Percentiles rank a stretch among this genome's conserved stretches.
These are phyloP conservation scores for Ophraella communa DNA, from an alignment of 2,888 invertebrate genomes.

Conservation along the genomic window DNA sequence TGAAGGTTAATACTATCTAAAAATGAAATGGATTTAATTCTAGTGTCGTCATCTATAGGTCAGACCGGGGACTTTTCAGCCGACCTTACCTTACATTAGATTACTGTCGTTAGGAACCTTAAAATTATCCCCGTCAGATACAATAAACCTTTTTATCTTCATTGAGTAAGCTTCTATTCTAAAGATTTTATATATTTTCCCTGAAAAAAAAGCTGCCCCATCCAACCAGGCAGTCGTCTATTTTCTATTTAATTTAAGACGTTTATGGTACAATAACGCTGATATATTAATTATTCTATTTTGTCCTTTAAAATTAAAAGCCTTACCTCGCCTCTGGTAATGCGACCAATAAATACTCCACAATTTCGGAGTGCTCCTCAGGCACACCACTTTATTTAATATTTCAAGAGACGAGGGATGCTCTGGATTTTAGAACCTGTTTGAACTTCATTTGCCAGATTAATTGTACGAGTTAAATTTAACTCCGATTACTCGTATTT, in stretches of 20 bases:
- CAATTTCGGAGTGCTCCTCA: constrained; percentile 17
- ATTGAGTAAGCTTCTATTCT: too few species aligned
- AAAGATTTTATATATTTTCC: too few species aligned
- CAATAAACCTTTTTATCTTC: too few species aligned
- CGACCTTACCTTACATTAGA: too few species aligned
- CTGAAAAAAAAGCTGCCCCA: neutral
- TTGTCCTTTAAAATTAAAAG: constrained; percentile 7
- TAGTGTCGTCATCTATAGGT: too few species aligned
- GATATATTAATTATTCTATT: neutral
- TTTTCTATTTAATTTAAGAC: neutral
- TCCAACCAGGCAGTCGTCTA: neutral
- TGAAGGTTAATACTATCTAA: too few species aligned
- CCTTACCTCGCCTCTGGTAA: constrained; percentile 12
- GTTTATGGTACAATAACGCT: neutral
- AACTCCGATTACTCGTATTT: constrained; percentile 3
- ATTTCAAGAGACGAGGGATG: constrained; percentile 25
- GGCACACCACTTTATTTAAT: constrained; percentile 30
- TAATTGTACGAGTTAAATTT: constrained; percentile 23
- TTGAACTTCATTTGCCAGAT: constrained; percentile 25
- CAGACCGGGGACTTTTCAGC: too few species aligned
- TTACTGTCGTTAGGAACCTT: too few species aligned
- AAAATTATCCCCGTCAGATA: too few species aligned
- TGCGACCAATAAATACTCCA: constrained; percentile 23
- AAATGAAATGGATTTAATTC: too few species aligned
- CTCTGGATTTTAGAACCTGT: constrained; percentile 17